Evolutionary conservation across 2,113 vertebrate genomes (phyloP).

Genomic region (Spea bombifrons): DNA sequence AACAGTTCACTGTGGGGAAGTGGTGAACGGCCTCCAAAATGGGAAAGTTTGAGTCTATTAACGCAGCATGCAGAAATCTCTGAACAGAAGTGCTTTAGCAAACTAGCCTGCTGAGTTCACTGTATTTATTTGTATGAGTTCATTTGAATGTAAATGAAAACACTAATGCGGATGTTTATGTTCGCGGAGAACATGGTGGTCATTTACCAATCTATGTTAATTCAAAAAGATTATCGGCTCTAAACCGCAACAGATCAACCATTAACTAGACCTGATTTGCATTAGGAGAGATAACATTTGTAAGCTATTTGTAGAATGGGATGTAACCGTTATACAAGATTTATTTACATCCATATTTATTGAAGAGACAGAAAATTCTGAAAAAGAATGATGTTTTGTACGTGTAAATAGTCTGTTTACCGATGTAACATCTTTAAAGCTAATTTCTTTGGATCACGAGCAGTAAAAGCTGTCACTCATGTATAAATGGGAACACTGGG

Average conservation of each 20-base stretch:
- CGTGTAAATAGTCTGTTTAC: no score
- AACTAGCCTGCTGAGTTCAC: constrained; percentile 35
- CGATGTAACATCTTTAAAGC: no score
- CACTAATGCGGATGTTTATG: constrained; percentile 36
- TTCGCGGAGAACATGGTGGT: constrained; percentile 9
- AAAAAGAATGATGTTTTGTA: no score
- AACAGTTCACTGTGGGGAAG: constrained; percentile 45
- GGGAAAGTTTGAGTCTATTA: constrained; percentile 40
- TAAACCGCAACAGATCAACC: neutral
- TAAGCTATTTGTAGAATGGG: no score
- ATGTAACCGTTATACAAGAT: no score
- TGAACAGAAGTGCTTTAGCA: constrained; percentile 36
- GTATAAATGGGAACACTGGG: no score
- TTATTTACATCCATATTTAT: no score
- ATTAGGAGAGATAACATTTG: neutral
- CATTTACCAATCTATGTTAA: constrained; percentile 32
- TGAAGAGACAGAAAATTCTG: no score
- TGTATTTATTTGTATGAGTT: constrained; percentile 43
- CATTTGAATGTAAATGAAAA: constrained; percentile 45
- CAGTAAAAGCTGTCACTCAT: no score
- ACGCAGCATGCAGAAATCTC: constrained; percentile 42
- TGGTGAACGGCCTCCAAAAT: constrained; percentile 37
- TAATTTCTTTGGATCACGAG: no score
- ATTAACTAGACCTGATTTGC: neutral
- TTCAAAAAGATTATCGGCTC: constrained; percentile 7